Percentiles rank a stretch among this genome's conserved stretches.
These are phyloP conservation scores for Petrocephalus schoutedeni DNA, from an alignment of 2,797 vertebrate species.

Conservation along the genomic window DNA sequence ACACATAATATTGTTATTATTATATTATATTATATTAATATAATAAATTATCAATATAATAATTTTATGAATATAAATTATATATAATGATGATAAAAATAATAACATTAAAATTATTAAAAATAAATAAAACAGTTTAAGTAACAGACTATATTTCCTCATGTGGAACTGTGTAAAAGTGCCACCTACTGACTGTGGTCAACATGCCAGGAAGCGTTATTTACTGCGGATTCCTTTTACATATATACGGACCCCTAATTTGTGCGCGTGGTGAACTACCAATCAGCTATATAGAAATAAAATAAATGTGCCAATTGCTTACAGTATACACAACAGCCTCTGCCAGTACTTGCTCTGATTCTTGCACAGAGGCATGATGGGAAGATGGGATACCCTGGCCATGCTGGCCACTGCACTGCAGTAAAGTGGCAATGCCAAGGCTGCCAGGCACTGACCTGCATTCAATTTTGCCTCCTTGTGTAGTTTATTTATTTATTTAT, in stretches of 20 bases:
- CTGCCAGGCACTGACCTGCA: background rate
- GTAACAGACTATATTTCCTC: background rate
- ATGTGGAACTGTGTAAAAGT: background rate
- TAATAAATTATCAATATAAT: too few species aligned
- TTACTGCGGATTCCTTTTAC: background rate
- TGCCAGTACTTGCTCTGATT: background rate
- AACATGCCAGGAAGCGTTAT: background rate
- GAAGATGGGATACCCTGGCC: background rate
- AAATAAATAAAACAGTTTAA: too few species aligned
- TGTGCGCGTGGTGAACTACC: background rate
- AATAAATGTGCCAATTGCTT: background rate
- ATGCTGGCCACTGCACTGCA: background rate
- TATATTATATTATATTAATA: background rate
- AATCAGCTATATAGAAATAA: background rate
- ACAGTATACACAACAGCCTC: background rate
- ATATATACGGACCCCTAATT: background rate
- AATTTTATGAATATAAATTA: too few species aligned
- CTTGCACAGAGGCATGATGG: background rate
- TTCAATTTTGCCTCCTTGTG: background rate
- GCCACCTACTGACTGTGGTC: background rate
- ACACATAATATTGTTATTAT: background rate
- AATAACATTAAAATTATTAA: background rate
- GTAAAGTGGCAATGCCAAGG: background rate
- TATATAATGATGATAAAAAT: background rate
- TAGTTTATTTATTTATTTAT: background rate